phyloP scores from a whole-genome alignment of 2,113 vertebrate species.

The Actinemys pallida region DNA sequence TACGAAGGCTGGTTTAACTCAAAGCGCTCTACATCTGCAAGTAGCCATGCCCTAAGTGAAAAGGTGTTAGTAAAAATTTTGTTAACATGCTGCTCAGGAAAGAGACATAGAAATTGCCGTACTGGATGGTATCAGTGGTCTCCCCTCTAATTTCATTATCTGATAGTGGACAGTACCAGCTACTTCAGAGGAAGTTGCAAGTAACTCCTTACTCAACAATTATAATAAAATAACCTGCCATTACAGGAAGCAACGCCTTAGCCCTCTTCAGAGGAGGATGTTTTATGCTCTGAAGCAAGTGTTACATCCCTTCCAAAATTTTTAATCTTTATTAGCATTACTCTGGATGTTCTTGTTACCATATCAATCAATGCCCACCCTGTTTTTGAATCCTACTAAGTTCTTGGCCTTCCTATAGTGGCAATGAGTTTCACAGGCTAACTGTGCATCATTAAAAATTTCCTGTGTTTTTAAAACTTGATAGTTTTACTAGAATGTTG shows the following conservation, averaged over 20 bases:
- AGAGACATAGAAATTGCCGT: too few species aligned
- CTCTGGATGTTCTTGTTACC: rapidly evolving
- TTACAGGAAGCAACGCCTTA: not conserved
- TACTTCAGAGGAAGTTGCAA: not conserved
- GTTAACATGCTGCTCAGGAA: not conserved
- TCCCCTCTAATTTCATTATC: not conserved
- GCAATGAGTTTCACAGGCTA: not conserved
- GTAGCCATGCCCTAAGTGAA: too few species aligned
- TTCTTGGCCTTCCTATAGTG: not conserved
- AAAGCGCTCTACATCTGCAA: too few species aligned
- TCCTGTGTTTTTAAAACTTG: not conserved
- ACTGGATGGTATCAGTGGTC: too few species aligned
- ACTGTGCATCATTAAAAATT: not conserved
- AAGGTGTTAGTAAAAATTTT: not conserved
- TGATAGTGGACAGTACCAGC: not conserved
- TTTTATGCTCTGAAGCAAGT: rapidly evolving
- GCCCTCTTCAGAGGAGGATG: rapidly evolving
- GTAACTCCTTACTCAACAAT: rapidly evolving
- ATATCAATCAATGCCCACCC: not conserved
- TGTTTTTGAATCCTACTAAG: not conserved
- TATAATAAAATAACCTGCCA: not conserved
- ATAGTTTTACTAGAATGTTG: not conserved
- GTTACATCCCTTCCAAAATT: rapidly evolving
- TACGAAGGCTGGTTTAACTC: too few species aligned
- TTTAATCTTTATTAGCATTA: rapidly evolving